Evolutionary conservation across 2,113 vertebrate genomes (phyloP).

Genomic region (Nothoprocta pentlandii): DNA sequence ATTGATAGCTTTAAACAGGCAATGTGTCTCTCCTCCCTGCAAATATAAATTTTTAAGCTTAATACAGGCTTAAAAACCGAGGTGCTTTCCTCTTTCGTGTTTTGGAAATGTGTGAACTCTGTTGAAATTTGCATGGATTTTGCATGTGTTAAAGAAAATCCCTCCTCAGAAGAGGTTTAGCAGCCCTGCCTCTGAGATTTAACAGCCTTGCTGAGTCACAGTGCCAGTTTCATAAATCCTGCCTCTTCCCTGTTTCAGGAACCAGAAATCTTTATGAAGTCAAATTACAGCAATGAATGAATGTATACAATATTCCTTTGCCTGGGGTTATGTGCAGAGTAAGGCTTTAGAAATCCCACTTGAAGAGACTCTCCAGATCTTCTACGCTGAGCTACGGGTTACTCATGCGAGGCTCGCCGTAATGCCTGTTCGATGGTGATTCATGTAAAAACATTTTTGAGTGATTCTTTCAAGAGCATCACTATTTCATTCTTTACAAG

Average conservation of each 20-base stretch:
- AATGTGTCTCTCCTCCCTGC: not conserved
- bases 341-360: not conserved
- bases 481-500: not conserved
- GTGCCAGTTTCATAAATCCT: not conserved
- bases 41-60: not conserved
- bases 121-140: not conserved
- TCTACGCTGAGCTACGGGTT: not conserved
- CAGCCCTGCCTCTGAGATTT: not conserved
- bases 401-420: not conserved
- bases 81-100: not conserved
- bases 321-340: not conserved
- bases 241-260: not conserved
- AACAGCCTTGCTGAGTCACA: not conserved
- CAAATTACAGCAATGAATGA: not conserved
- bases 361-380: not conserved
- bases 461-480: not conserved
- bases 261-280: constrained; percentile 1
- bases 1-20: not conserved
- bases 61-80: not conserved
- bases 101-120: not conserved
- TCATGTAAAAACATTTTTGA: not conserved
- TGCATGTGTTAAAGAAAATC: not conserved
- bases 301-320: not conserved
- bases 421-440: not conserved
- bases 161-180: not conserved